Percentiles rank a stretch among this genome's conserved stretches.
phyloP scores from a whole-genome alignment of 2,113 vertebrate genomes.

The Microtus richardsoni region DNA sequence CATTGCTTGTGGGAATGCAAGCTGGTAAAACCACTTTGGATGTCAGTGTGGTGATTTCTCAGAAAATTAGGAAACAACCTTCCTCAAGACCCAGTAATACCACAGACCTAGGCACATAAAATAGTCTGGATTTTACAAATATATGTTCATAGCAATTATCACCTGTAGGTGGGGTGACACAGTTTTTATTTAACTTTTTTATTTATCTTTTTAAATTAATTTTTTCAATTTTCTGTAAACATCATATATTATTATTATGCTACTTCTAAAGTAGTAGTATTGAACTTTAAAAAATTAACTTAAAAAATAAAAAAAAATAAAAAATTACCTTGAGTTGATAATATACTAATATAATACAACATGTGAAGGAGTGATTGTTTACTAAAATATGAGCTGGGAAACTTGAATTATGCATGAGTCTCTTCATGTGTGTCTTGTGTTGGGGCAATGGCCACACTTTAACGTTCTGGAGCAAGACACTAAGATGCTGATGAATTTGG shows the following conservation, averaged over 20 bases:
- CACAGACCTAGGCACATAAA: neutral
- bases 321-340: constrained; percentile 15
- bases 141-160: constrained; percentile 9
- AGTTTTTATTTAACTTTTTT: neutral
- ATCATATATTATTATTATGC: neutral
- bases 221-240: constrained; percentile 7
- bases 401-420: neutral
- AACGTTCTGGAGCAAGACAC: neutral
- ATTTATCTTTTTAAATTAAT: neutral
- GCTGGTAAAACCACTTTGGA: no score
- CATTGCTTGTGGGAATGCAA: no score
- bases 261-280: neutral
- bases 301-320: neutral
- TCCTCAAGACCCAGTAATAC: no score
- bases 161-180: neutral
- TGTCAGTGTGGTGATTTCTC: no score
- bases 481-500: neutral
- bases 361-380: neutral
- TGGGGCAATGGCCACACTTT: neutral
- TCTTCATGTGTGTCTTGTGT: neutral
- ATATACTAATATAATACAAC: neutral
- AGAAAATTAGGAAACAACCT: no score
- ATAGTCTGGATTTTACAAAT: constrained; percentile 6
- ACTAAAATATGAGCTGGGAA: neutral
- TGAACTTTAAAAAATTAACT: constrained; percentile 14